phyloP scores from a whole-genome alignment of 1,140 invertebrate species.

The Macrocentrus cingulum region DNA sequence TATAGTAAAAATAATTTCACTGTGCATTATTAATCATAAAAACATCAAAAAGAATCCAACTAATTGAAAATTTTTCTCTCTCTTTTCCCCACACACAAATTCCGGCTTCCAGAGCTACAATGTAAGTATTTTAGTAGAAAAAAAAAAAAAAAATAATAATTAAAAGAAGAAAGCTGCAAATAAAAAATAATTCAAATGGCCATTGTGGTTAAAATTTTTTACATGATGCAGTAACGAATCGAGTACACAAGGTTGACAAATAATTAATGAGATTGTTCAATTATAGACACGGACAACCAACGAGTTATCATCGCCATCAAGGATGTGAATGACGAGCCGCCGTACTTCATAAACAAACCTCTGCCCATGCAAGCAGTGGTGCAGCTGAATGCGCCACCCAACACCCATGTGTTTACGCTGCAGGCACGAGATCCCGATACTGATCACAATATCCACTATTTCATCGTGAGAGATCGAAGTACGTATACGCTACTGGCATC shows the following conservation, averaged over 20 bases:
- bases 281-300: conserved; percentile 88
- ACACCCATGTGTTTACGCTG: conserved; percentile 93
- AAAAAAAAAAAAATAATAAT: too few species aligned
- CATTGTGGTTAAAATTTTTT: too few species aligned
- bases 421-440: conserved; percentile 94
- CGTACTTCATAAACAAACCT: conserved; percentile 93
- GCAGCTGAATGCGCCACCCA: conserved; percentile 89
- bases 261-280: too few species aligned
- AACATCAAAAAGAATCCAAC: too few species aligned
- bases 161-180: too few species aligned
- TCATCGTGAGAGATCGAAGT: conserved; percentile 87
- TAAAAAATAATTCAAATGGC: too few species aligned
- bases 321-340: conserved; percentile 94
- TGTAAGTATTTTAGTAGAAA: too few species aligned
- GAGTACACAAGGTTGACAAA: too few species aligned
- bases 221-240: too few species aligned
- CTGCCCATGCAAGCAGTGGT: conserved; percentile 96
- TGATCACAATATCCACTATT: conserved; percentile 94
- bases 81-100: conserved; percentile 24
- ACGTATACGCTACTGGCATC: conserved; percentile 34
- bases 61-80: conserved; percentile 18
- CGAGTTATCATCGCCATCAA: conserved; percentile 92
- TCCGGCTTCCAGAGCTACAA: conserved; percentile 45
- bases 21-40: too few species aligned
- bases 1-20: too few species aligned